phyloP scores from a whole-genome alignment of 2,888 invertebrate species.

The Calameuta filiformis region DNA sequence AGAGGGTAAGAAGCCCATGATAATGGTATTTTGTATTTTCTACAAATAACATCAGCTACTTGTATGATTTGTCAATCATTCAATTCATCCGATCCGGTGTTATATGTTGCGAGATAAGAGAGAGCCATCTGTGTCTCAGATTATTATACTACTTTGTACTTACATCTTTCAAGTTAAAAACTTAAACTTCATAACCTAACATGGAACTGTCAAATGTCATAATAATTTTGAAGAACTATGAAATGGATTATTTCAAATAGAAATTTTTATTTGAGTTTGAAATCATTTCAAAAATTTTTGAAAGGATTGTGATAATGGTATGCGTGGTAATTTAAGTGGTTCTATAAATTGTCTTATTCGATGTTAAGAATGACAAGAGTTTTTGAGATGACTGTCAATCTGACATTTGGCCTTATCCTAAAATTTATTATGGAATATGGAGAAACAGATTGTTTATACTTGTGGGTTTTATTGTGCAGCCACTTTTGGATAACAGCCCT shows the following conservation, averaged over 20 bases:
- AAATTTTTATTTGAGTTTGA: background rate
- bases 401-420: background rate
- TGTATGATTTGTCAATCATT: background rate
- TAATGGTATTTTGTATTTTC: background rate
- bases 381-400: background rate
- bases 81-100: background rate
- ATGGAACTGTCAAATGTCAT: background rate
- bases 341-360: background rate
- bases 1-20: background rate
- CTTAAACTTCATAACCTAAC: background rate
- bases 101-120: background rate
- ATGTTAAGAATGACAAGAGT: slow-evolving; percentile 1
- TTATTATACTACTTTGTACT: background rate
- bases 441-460: background rate
- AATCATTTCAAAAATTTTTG: slow-evolving; percentile 9
- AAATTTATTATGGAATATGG: background rate
- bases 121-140: background rate
- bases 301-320: slow-evolving; percentile 48
- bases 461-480: slow-evolving; percentile 60
- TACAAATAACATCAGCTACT: background rate
- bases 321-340: slow-evolving; percentile 39
- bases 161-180: background rate
- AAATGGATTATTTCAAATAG: background rate
- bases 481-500: slow-evolving; percentile 70
- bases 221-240: background rate